These are phyloP conservation scores for Dryobotodes eremita DNA, from an alignment of 2,888 invertebrate species.

Conservation along the genomic window DNA sequence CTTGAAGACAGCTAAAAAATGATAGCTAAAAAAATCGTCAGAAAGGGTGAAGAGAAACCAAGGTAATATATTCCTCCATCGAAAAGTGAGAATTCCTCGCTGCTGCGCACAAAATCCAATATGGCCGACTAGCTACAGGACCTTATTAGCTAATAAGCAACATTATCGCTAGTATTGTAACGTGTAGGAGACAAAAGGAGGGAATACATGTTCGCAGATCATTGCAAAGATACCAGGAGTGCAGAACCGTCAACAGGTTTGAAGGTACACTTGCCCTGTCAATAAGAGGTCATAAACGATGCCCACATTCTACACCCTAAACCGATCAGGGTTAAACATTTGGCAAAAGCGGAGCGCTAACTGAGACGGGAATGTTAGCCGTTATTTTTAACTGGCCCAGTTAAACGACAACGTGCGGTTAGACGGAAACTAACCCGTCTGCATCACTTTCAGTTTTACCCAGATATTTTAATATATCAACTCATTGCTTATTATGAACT, in stretches of 20 bases:
- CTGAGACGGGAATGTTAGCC: conserved; percentile 69
- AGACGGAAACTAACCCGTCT: conserved; percentile 72
- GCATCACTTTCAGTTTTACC: conserved; percentile 60
- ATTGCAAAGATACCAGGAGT: conserved; percentile 25
- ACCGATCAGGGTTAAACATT: conserved; percentile 73
- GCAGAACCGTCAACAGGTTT: conserved; percentile 5
- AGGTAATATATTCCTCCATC: background rate
- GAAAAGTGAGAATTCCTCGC: background rate
- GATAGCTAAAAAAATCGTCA: background rate
- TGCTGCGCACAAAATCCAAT: background rate
- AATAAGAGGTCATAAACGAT: conserved; percentile 29
- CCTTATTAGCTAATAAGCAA: background rate
- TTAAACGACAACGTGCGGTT: conserved; percentile 83
- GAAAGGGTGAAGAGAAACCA: background rate
- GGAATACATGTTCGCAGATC: background rate
- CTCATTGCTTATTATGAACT: conserved; percentile 15
- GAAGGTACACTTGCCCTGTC: conserved; percentile 13
- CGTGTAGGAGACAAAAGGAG: background rate
- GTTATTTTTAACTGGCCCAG: conserved; percentile 86
- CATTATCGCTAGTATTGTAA: background rate
- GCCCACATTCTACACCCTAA: conserved; percentile 63
- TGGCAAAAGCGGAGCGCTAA: conserved; percentile 72
- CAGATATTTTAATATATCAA: conserved; percentile 46
- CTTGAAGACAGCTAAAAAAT: too few relatives aligned
- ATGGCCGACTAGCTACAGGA: background rate